Conservation (phyloP, 2,113 vertebrate species). For the Pagrus major region DNA sequence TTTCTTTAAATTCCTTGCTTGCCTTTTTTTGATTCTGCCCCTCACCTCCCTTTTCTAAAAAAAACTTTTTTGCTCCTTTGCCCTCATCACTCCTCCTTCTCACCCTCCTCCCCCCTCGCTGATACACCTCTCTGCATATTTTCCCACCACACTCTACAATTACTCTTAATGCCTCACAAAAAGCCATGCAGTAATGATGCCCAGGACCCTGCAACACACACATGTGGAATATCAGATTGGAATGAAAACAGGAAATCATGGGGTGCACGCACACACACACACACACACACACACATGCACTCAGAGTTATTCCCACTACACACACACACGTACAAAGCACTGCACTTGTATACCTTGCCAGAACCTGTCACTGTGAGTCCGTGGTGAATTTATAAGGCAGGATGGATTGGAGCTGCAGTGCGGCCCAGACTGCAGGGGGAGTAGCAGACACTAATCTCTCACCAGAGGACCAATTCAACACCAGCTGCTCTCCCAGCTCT, state of each 20-base stretch:
- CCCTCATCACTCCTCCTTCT: conserved; percentile 1
- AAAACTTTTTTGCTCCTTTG: background rate
- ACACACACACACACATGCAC: conserved; percentile 4
- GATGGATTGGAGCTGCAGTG: conserved; percentile 70
- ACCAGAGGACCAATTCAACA: conserved; percentile 52
- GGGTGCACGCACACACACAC: conserved; percentile 11
- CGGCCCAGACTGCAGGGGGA: conserved; percentile 73
- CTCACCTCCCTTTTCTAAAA: conserved; percentile 1
- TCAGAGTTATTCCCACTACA: conserved; percentile 1
- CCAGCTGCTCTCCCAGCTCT: conserved; percentile 54
- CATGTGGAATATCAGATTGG: conserved; percentile 62
- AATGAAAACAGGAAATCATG: conserved; percentile 78
- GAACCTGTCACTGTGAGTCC: conserved; percentile 63
- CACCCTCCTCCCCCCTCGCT: background rate
- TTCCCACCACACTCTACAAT: conserved; percentile 72
- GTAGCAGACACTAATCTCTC: conserved; percentile 54
- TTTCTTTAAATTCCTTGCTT: background rate
- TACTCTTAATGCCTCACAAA: conserved; percentile 62
- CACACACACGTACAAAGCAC: conserved; percentile 27
- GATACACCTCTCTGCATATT: conserved; percentile 71
- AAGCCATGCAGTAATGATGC: conserved; percentile 49
- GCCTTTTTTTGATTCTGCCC: conserved; percentile 2
- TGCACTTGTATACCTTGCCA: conserved; percentile 66
- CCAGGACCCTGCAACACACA: conserved; percentile 55
- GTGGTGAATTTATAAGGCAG: conserved; percentile 64